A percentile compares a stretch with the other conserved stretches of the same genome.
Evolutionary conservation across 92 coral and sea anemone species (phyloP).

Genomic region (Paragorgia papillata): DNA sequence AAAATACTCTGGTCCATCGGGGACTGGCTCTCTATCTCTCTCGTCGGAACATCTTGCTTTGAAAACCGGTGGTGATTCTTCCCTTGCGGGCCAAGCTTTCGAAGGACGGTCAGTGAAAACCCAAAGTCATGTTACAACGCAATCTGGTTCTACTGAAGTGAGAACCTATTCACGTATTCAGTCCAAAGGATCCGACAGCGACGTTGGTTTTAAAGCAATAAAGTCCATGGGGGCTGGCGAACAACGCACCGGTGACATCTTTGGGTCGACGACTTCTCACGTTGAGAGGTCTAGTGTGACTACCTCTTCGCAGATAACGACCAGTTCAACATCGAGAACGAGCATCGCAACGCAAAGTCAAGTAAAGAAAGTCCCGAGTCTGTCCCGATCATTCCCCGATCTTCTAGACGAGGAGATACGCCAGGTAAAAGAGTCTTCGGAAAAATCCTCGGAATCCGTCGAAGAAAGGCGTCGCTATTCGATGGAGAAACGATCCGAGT

Average conservation of each 20-base stretch:
- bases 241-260: no score
- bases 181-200: constrained; percentile 18
- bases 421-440: constrained; percentile 30
- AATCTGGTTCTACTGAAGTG: constrained; percentile 7
- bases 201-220: constrained; percentile 7
- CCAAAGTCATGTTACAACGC: constrained; percentile 14
- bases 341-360: constrained; percentile 22
- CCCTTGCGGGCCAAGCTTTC: neutral
- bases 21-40: neutral
- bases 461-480: constrained; percentile 39
- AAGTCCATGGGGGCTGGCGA: constrained; percentile 14
- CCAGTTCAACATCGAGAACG: constrained; percentile 17
- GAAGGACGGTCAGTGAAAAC: neutral
- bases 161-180: neutral
- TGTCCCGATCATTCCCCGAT: constrained; percentile 38
- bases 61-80: constrained; percentile 6
- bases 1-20: neutral
- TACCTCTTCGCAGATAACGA: neutral
- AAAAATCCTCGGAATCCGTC: constrained; percentile 5
- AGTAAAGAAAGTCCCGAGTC: constrained; percentile 26
- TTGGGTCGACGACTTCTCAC: no score
- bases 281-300: constrained; percentile 3
- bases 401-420: constrained; percentile 42
- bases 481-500: constrained; percentile 30
- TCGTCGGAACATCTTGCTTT: constrained; percentile 10